Conservation (phyloP, 2,797 vertebrate genomes). For the Helostoma temminkii region DNA sequence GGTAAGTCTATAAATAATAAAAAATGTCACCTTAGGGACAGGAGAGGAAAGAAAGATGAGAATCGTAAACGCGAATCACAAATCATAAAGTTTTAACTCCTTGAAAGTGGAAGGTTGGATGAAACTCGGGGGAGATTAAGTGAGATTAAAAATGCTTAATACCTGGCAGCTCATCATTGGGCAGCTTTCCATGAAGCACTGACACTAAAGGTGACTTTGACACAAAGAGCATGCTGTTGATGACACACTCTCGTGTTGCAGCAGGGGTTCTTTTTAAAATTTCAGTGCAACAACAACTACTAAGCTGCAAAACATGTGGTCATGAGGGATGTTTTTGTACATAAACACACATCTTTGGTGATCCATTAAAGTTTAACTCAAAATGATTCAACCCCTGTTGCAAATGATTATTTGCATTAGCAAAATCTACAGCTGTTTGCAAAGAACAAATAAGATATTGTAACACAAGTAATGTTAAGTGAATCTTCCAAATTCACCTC, state of each 20-base stretch:
- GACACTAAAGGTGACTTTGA: conserved; percentile 85
- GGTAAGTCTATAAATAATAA: conserved; percentile 20
- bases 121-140: conserved; percentile 83
- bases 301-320: conserved; percentile 1
- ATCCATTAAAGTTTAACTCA: too few species aligned
- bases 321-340: neutral
- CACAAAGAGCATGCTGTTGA: conserved; percentile 58
- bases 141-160: conserved; percentile 85
- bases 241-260: conserved; percentile 62
- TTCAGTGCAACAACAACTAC: conserved; percentile 14
- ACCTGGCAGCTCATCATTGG: conserved; percentile 80
- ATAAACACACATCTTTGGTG: neutral
- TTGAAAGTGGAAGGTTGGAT: conserved; percentile 78
- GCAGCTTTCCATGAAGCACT: conserved; percentile 78
- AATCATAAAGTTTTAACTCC: conserved; percentile 77
- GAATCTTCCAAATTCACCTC: too few species aligned
- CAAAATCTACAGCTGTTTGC: too few species aligned
- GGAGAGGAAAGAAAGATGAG: conserved; percentile 40
- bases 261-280: conserved; percentile 16
- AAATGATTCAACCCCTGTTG: too few species aligned
- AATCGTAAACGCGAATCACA: conserved; percentile 68
- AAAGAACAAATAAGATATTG: too few species aligned
- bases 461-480: too few species aligned
- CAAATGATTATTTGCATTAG: too few species aligned
- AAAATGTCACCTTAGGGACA: conserved; percentile 44